These are phyloP conservation scores for Vesta saturnalis DNA, from an alignment of 2,888 invertebrate genomes.

Conservation along the genomic window DNA sequence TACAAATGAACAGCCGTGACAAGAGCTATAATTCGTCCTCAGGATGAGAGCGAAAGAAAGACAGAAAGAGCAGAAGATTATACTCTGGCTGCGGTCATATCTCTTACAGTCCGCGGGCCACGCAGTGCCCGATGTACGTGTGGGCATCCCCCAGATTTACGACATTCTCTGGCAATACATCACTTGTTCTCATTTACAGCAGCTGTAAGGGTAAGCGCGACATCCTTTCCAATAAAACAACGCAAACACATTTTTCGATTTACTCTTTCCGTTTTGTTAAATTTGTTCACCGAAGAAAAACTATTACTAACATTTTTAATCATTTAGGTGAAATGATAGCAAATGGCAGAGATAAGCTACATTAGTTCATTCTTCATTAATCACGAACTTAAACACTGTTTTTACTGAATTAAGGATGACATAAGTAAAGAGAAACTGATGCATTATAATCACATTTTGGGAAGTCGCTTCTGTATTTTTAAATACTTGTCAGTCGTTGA, in stretches of 20 bases:
- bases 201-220: slow-evolving; percentile 52
- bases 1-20: slow-evolving; percentile 78
- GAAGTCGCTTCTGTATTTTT: too few species aligned
- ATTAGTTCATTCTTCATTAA: too few species aligned
- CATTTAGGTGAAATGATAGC: too few species aligned
- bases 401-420: too few species aligned
- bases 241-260: slow-evolving; percentile 41
- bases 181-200: slow-evolving; percentile 55
- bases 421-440: too few species aligned
- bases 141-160: slow-evolving; percentile 50
- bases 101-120: slow-evolving; percentile 45
- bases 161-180: slow-evolving; percentile 50
- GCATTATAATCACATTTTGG: too few species aligned
- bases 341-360: too few species aligned
- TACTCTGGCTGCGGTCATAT: slow-evolving; percentile 51
- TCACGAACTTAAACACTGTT: too few species aligned
- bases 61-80: slow-evolving; percentile 54
- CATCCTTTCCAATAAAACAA: slow-evolving; percentile 54
- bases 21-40: slow-evolving; percentile 74
- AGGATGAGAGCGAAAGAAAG: slow-evolving; percentile 60
- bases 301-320: neutral
- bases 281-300: slow-evolving; percentile 15
- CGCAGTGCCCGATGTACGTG: slow-evolving; percentile 39
- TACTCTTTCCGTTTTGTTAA: slow-evolving; percentile 31
- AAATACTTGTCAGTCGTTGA: too few species aligned